These are phyloP conservation scores for Myathropa florea DNA, from an alignment of 2,888 invertebrate species.

Conservation along the genomic window DNA sequence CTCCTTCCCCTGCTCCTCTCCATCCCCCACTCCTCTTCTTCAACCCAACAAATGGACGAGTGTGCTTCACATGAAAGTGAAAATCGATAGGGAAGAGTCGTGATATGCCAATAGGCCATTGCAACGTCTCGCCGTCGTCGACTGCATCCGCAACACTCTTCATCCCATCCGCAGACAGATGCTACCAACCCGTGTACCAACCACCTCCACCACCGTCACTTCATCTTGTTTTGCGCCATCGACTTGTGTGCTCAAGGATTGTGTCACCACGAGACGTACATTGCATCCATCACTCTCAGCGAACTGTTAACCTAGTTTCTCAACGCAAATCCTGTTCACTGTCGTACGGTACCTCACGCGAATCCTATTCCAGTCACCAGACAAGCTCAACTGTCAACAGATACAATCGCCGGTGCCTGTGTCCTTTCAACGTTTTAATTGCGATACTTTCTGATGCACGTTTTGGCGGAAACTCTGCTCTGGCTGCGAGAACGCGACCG, in stretches of 20 bases:
- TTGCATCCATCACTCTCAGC: neutral
- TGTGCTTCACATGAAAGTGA: constrained; percentile 29
- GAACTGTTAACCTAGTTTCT: neutral
- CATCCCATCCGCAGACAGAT: neutral
- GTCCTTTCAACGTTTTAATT: constrained; percentile 36
- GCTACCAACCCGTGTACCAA: neutral
- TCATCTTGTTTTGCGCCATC: neutral
- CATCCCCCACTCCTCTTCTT: too few relatives aligned
- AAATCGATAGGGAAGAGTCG: constrained; percentile 42
- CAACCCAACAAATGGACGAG: too few relatives aligned
- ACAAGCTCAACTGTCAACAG: constrained; percentile 12
- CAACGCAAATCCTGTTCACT: constrained; percentile 10
- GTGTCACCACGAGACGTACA: constrained; percentile 1
- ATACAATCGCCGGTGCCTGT: constrained; percentile 18
- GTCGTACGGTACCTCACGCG: neutral
- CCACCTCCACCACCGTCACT: neutral
- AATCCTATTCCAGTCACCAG: neutral
- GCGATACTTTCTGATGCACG: neutral
- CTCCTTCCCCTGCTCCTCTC: too few relatives aligned
- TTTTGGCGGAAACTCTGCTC: too few relatives aligned
- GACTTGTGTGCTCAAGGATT: constrained; percentile 1
- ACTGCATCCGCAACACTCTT: constrained; percentile 34
- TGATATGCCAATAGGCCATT: constrained; percentile 37
- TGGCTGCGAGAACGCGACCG: neutral
- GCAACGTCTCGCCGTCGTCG: neutral